Base-by-base conservation (phyloP, 2,113 vertebrate genomes). In the Todiramphus saurophagus region DNA sequence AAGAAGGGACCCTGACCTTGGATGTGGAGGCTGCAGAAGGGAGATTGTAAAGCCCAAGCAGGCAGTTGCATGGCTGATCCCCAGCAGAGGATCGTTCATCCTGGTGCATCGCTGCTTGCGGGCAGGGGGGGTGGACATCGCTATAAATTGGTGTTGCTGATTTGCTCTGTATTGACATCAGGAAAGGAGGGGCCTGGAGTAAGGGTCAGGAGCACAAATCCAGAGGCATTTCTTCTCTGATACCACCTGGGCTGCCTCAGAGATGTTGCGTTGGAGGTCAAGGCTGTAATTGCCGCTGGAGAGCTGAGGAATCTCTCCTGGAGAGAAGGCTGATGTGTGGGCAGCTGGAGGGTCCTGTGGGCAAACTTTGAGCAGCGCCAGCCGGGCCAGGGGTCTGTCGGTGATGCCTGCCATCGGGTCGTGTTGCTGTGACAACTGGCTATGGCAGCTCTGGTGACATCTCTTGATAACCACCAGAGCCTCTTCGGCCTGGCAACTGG, bases 211-310 rank as follows among this genome's bases (percentile, higher is more conserved):
- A n/a, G 11, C 1, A 5, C 31, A 28, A 31, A 76, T 16, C 63
- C 53, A 2, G 44, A 27, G 35, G 37, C 0, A 2, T 5, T 3
- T 6, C 35, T 41, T 72, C 51, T 63, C 62, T 5, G 7, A 2
- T 12, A 3, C 14, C 66, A 9, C 70, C 70, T 2, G 77, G 44
- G 73, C 59, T 37, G 74, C 66, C 66, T 35, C 24, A 11, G 30
- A 13, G 37, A 24, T 1, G 1, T 33, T 3, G 11, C 2, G 6
- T 1, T 0, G 46, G 2, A 5, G 82, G 35, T 35, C 28, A 1
- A 2, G 66, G 75, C 62, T 66, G 6, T 3, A 1, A 17, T 10
- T 33, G 33, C 41, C 31, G 60, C 28, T 12, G 72, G 13, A 21
- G 79, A 24, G 58, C 10, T 50, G 91, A 6, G 0, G 14, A 28